These are phyloP conservation scores for Noctua fimbriata DNA, from an alignment of 2,888 invertebrate species.

Conservation along the genomic window DNA sequence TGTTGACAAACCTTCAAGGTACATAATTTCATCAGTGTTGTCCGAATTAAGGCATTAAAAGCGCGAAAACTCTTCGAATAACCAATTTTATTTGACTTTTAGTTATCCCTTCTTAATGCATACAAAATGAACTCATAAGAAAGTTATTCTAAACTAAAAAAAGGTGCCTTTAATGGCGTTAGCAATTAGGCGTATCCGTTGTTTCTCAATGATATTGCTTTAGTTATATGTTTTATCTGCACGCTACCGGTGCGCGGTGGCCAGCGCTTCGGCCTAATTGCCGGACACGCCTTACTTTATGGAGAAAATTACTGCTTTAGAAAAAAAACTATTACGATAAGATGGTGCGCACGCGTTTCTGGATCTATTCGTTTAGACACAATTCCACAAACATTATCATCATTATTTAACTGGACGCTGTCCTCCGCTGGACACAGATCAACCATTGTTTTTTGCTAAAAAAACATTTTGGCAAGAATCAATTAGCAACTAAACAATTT, in stretches of 20 bases:
- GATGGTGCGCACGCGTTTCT: slow-evolving; percentile 27
- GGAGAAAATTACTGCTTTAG: slow-evolving; percentile 65
- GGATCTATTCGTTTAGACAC: slow-evolving; percentile 8
- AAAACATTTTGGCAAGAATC: not conserved
- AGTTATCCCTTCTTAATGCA: not conserved
- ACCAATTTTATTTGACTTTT: not conserved
- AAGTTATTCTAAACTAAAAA: slow-evolving; percentile 39
- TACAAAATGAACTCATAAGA: slow-evolving; percentile 29
- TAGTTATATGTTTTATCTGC: slow-evolving; percentile 72
- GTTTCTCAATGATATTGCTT: slow-evolving; percentile 74
- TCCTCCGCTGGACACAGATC: not conserved
- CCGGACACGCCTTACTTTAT: slow-evolving; percentile 75
- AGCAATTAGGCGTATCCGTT: slow-evolving; percentile 80
- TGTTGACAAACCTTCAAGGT: not conserved
- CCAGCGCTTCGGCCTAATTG: slow-evolving; percentile 75
- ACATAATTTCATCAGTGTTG: not conserved
- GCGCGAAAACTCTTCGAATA: not conserved
- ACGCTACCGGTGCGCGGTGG: slow-evolving; percentile 73
- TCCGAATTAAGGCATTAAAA: not conserved
- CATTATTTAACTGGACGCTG: not conserved
- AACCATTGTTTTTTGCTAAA: not conserved
- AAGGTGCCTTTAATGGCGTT: slow-evolving; percentile 49
- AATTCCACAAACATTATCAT: not conserved
- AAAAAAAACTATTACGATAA: slow-evolving; percentile 40
- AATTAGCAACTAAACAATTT: not conserved